A percentile compares a stretch with the other conserved stretches of the same genome.
phyloP scores from a whole-genome alignment of 2,888 invertebrate species.

The Gisinianus flammeolus region DNA sequence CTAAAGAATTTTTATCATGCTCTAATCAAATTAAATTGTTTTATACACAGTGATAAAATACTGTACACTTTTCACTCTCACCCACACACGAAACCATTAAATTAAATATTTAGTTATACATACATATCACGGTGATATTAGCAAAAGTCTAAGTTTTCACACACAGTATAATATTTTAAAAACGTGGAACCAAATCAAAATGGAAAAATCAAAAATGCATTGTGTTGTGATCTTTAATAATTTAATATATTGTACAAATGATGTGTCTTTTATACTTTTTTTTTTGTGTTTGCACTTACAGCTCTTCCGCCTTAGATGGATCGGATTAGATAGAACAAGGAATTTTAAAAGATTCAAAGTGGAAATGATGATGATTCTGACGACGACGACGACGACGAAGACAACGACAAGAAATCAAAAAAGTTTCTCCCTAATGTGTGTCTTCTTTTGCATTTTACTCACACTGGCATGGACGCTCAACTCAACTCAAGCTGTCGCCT shows the following conservation, averaged over 20 bases:
- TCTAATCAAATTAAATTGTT: no score
- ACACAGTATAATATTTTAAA: no score
- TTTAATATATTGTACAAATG: neutral
- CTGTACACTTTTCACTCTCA: no score
- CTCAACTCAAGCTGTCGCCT: conserved; percentile 1
- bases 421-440: neutral
- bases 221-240: no score
- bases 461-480: neutral
- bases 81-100: no score
- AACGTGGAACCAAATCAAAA: no score
- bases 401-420: neutral
- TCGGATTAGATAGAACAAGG: conserved; percentile 23
- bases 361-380: neutral
- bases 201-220: no score
- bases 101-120: no score
- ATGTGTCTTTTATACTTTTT: neutral
- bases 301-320: conserved; percentile 12
- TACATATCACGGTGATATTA: no score
- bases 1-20: no score
- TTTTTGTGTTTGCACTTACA: neutral
- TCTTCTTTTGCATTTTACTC: neutral
- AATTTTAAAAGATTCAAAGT: neutral
- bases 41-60: no score
- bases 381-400: neutral
- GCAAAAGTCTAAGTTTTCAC: no score